These are phyloP conservation scores for Rallus crepitans DNA, from an alignment of 2,797 vertebrate genomes.

Conservation along the genomic window DNA sequence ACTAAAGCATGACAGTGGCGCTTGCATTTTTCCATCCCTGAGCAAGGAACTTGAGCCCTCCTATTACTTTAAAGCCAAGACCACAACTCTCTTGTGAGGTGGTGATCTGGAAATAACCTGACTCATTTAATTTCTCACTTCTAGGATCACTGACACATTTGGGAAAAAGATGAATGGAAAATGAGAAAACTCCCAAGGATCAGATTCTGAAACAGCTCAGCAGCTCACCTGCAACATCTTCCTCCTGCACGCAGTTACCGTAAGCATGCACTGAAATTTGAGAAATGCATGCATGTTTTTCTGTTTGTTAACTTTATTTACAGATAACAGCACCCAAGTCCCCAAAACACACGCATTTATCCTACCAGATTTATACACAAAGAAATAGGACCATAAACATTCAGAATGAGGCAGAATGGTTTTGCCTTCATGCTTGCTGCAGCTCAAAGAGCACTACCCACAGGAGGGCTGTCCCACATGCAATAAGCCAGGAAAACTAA, in stretches of 20 bases:
- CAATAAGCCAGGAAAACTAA: background rate
- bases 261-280: background rate
- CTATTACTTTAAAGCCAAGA: background rate
- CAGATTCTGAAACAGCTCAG: background rate
- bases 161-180: background rate
- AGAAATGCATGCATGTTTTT: background rate
- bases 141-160: background rate
- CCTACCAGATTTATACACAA: background rate
- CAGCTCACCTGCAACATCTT: background rate
- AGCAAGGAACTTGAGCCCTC: background rate
- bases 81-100: background rate
- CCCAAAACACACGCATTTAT: accelerated
- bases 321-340: background rate
- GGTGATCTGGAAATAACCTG: background rate
- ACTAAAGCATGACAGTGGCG: accelerated
- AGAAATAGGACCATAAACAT: background rate
- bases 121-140: background rate
- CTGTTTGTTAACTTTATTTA: background rate
- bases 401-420: background rate
- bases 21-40: background rate
- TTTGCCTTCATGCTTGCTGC: background rate
- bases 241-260: background rate
- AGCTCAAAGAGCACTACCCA: background rate
- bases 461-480: background rate
- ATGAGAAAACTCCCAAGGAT: background rate